Conservation (phyloP, 2,888 invertebrate genomes). For the Phortica magna region DNA sequence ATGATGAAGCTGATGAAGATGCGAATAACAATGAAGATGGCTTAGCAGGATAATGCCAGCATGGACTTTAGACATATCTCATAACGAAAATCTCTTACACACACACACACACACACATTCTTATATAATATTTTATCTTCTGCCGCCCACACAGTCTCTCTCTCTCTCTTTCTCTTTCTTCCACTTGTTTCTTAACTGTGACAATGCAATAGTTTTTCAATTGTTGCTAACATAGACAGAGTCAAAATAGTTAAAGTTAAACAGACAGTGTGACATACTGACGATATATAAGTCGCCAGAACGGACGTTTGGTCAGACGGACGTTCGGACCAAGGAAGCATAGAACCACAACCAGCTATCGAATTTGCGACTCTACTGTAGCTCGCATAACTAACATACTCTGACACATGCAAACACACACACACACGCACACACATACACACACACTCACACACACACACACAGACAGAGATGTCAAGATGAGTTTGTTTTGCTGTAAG, state of each 20-base stretch:
- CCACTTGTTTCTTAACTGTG: not conserved
- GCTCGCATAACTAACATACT: no score
- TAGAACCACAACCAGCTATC: not conserved
- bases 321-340: not conserved
- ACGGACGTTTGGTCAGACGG: not conserved
- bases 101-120: not conserved
- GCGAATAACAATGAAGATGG: not conserved
- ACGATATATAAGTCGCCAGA: not conserved
- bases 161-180: not conserved
- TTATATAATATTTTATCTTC: no score
- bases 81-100: not conserved
- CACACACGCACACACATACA: not conserved
- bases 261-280: not conserved
- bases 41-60: not conserved
- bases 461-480: not conserved
- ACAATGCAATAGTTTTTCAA: constrained; percentile 18
- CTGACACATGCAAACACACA: no score
- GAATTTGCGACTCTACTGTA: no score
- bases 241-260: constrained; percentile 14
- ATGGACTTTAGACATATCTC: not conserved
- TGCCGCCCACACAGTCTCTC: not conserved
- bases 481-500: not conserved
- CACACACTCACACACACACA: not conserved
- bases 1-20: not conserved
- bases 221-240: constrained; percentile 16